A percentile compares a stretch with the other conserved stretches of the same genome.
These are phyloP conservation scores for Speoplatyrhinus poulsoni DNA, from an alignment of 2,113 vertebrate genomes.

Conservation along the genomic window DNA sequence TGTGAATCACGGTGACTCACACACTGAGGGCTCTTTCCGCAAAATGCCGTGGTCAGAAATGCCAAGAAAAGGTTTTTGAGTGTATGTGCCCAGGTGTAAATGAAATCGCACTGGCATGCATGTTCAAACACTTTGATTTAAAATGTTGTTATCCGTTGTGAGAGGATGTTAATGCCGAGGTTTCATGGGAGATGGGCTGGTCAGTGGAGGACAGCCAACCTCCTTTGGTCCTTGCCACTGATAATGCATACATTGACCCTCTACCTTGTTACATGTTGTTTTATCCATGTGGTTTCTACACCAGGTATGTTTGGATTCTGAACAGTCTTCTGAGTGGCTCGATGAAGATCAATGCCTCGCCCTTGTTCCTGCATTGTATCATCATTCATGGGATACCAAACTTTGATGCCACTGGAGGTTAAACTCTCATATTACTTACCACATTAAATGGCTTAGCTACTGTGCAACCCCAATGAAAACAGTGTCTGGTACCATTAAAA, in stretches of 20 bases:
- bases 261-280: too few species aligned
- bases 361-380: slow-evolving; percentile 90
- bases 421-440: slow-evolving; percentile 35
- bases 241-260: too few species aligned
- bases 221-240: too few species aligned
- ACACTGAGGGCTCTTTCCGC: background rate
- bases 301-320: slow-evolving; percentile 92
- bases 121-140: background rate
- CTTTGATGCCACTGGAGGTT: slow-evolving; percentile 87
- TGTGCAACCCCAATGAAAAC: slow-evolving; percentile 22
- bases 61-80: background rate
- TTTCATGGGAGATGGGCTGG: background rate
- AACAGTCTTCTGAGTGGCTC: slow-evolving; percentile 89
- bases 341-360: slow-evolving; percentile 90
- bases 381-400: slow-evolving; percentile 87
- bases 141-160: background rate
- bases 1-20: slow-evolving; percentile 29
- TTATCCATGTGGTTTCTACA: slow-evolving; percentile 12
- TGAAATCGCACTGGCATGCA: background rate
- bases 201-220: background rate
- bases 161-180: background rate
- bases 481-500: slow-evolving; percentile 21
- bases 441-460: slow-evolving; percentile 38
- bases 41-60: background rate
- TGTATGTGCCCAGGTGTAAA: slow-evolving; percentile 2